A percentile compares a stretch with the other conserved stretches of the same genome.
Conservation (phyloP, 2,888 invertebrate species). For the Athalia rosae region DNA sequence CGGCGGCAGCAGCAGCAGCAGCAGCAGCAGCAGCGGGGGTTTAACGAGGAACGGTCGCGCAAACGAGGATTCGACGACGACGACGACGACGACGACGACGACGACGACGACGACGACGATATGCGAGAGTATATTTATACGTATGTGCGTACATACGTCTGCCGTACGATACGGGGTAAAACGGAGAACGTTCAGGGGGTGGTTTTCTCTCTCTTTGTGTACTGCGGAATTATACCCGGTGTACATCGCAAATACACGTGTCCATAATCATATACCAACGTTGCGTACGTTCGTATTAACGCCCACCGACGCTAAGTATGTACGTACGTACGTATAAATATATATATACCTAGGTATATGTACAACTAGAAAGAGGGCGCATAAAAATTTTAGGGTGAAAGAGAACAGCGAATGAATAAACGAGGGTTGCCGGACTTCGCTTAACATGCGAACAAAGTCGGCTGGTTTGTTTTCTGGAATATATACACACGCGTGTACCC, state of each 20-base stretch:
- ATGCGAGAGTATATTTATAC: background rate
- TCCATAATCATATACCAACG: background rate
- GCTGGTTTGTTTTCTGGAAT: background rate
- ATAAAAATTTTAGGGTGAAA: no score
- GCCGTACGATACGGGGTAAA: background rate
- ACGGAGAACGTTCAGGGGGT: no score
- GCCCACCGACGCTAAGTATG: background rate
- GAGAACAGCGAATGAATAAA: no score
- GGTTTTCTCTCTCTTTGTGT: background rate
- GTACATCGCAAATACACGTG: no score
- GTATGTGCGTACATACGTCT: background rate
- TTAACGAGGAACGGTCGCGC: conserved; percentile 18
- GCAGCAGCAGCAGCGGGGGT: no score
- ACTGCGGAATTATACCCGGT: no score
- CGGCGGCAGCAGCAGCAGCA: no score
- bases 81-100: no score
- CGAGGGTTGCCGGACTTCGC: background rate
- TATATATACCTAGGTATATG: background rate
- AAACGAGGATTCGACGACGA: background rate
- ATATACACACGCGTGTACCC: background rate
- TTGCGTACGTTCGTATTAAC: background rate
- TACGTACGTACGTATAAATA: background rate
- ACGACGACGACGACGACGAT: no score
- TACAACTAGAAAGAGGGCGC: no score
- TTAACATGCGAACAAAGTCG: background rate